Base-by-base conservation (phyloP, 37 sponge, comb jelly and placozoan species). In the Hormiphora californensis region DNA sequence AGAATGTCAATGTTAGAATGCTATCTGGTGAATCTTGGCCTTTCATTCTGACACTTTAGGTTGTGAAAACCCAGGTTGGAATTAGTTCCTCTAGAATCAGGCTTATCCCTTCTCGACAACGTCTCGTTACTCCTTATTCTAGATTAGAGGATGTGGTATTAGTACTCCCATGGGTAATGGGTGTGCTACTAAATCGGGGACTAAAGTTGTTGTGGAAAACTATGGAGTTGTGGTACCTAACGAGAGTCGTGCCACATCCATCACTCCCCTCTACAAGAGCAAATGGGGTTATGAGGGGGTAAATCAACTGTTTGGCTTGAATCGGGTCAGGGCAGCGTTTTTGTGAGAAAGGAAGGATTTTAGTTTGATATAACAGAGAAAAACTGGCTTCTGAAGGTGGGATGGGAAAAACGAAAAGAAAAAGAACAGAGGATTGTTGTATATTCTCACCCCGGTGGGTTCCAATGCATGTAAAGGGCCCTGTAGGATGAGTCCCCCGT, bases 211-310 rank as follows among this genome's bases (percentile, higher is more conserved):
- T n/a, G n/a, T n/a, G n/a, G n/a, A n/a, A n/a, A n/a, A n/a, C n/a
- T n/a, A n/a, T n/a, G n/a, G n/a, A n/a, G n/a, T n/a, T n/a, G n/a
- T n/a, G n/a, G n/a, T n/a, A n/a, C n/a, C n/a, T n/a, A n/a, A n/a
- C n/a, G n/a, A 73, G 44, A 4, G 81, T 73, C 3, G 46, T 39
- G 44, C 81, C 81, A 40, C 81, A 73, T 2, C 81, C 81, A 3
- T 73, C 81, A 73, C 81, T 73, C 28, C 81, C 81, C 81, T 73
- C 81, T 5, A 73, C 38, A 22, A 73, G 35, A n/a, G 81, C 81
- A 19, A 73, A 73, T 1, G 81, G 81, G 39, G 81, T 73, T 43
- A 43, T 43, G 9, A 46, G 81, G n/a, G 81, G 81, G 27, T 43
- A 28, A 1, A 46, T 46, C 4, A 43, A 73, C 25, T 73, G 81